These are phyloP conservation scores for Hirtodrosophila histrioides DNA, from an alignment of 2,888 invertebrate genomes.

Conservation along the genomic window DNA sequence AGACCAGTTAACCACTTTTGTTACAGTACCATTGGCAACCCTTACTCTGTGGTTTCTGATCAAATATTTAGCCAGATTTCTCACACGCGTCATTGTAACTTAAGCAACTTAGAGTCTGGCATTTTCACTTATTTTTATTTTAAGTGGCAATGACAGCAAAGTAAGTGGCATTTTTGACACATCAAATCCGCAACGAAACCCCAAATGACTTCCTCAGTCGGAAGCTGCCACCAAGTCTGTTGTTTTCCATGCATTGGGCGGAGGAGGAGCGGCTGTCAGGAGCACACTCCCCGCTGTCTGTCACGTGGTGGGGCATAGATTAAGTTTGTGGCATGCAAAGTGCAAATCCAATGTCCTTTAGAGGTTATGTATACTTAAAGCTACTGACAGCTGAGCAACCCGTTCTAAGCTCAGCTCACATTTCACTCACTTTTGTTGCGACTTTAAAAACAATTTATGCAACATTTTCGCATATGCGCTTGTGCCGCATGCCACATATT, in stretches of 20 bases:
- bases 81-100: conserved; percentile 8
- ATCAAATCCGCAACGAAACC: neutral
- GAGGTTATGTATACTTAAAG: conserved; percentile 22
- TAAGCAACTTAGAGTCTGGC: neutral
- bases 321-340: conserved; percentile 27
- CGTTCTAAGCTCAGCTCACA: conserved; percentile 53
- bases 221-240: conserved; percentile 4
- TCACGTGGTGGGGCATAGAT: conserved; percentile 23
- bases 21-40: too few species aligned
- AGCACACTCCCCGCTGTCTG: conserved; percentile 34
- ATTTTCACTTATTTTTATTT: conserved; percentile 15
- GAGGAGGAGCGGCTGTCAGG: conserved; percentile 37
- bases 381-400: conserved; percentile 23
- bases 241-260: neutral
- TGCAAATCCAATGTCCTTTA: conserved; percentile 35
- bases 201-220: neutral
- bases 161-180: conserved; percentile 10
- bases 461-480: conserved; percentile 49
- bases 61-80: conserved; percentile 6
- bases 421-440: conserved; percentile 62
- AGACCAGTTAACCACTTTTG: too few species aligned
- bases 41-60: too few species aligned
- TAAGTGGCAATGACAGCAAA: conserved; percentile 12
- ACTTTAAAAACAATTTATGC: conserved; percentile 74
- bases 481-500: conserved; percentile 24